These are phyloP conservation scores for Morpho helenor DNA, from an alignment of 2,888 invertebrate genomes.

Conservation along the genomic window DNA sequence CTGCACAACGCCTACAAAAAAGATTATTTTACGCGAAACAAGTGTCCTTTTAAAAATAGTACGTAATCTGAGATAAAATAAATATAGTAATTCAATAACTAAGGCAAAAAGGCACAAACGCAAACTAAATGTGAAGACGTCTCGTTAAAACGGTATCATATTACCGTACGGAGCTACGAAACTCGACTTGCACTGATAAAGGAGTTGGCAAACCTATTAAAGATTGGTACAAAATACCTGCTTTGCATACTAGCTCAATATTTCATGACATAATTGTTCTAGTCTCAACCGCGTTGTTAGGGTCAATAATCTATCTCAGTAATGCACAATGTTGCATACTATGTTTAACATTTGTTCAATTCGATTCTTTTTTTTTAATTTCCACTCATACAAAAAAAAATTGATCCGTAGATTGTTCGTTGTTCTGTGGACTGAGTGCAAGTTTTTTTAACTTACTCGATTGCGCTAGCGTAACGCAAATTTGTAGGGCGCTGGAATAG, in stretches of 20 bases:
- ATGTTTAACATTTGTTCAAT: background rate
- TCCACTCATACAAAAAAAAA: too few species aligned
- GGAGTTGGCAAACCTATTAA: conserved; percentile 15
- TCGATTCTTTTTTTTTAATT: background rate
- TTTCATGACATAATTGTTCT: conserved; percentile 26
- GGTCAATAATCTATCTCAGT: conserved; percentile 10
- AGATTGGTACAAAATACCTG: conserved; percentile 14
- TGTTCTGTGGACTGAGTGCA: too few species aligned
- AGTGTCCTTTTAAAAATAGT: conserved; percentile 24
- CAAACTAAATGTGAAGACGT: conserved; percentile 26
- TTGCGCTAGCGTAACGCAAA: too few species aligned
- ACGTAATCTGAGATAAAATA: conserved; percentile 24
- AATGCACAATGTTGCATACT: background rate
- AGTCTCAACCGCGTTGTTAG: background rate
- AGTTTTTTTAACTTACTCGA: too few species aligned
- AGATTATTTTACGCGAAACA: conserved; percentile 10
- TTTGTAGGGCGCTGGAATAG: too few species aligned
- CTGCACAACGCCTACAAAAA: too few species aligned
- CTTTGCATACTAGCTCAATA: conserved; percentile 11
- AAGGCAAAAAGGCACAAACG: conserved; percentile 24
- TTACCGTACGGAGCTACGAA: conserved; percentile 27
- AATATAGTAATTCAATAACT: conserved; percentile 27
- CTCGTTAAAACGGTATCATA: conserved; percentile 29
- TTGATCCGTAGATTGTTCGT: too few species aligned
- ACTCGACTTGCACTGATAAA: conserved; percentile 16